Evolutionary conservation across 2,797 vertebrate species (phyloP).

Genomic region (Sebastes elongatus): DNA sequence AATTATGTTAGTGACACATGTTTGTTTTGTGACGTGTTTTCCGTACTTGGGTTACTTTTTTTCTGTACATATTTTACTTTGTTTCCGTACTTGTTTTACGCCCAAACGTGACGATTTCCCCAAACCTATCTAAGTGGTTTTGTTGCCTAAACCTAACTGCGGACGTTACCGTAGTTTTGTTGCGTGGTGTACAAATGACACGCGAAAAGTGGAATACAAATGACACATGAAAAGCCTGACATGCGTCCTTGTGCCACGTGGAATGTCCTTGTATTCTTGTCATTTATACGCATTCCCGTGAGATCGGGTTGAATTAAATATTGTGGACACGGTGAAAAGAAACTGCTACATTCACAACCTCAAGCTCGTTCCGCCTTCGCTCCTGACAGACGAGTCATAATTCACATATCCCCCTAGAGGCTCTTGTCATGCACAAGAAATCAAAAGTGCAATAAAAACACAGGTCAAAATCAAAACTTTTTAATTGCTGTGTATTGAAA

Average conservation of each 20-base stretch:
- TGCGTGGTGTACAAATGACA: too few species aligned
- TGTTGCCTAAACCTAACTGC: too few species aligned
- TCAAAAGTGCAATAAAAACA: neutral
- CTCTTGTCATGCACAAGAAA: neutral
- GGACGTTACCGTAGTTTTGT: too few species aligned
- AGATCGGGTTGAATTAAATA: too few species aligned
- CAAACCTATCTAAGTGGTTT: too few species aligned
- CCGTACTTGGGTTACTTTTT: rapidly evolving
- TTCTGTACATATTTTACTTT: too few species aligned
- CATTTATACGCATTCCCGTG: too few species aligned
- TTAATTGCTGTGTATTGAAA: neutral
- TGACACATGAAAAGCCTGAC: too few species aligned
- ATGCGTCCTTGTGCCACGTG: too few species aligned
- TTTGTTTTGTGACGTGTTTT: too few species aligned
- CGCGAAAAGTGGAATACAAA: too few species aligned
- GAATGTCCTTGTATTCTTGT: too few species aligned
- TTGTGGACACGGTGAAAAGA: neutral
- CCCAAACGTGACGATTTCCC: rapidly evolving
- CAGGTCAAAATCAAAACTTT: neutral
- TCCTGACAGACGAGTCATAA: neutral
- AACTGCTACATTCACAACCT: neutral
- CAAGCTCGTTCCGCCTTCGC: neutral
- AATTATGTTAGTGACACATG: rapidly evolving
- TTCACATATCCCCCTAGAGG: neutral
- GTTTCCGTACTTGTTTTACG: rapidly evolving